phyloP scores from a whole-genome alignment of 2,113 vertebrate species.

The Panurus biarmicus region DNA sequence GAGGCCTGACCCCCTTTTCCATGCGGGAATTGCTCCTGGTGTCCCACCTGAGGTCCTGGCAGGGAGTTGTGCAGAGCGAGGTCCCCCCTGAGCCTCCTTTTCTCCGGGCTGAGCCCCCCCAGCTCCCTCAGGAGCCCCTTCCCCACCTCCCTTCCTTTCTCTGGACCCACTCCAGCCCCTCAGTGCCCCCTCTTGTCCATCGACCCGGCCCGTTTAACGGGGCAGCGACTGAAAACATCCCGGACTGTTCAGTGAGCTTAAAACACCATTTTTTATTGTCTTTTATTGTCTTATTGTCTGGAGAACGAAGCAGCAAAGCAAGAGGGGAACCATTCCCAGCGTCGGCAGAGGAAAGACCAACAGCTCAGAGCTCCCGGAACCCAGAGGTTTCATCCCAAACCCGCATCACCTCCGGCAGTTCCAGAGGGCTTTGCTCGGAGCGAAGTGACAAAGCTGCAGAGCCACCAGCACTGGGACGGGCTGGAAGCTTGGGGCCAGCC shows the following conservation, averaged over 20 bases:
- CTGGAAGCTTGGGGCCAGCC: fast-evolving
- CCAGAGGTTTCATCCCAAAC: neutral
- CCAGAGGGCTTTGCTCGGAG: neutral
- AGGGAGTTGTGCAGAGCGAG: no score
- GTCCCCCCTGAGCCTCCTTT: neutral
- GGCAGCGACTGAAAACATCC: neutral
- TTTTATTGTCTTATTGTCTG: constrained; percentile 37
- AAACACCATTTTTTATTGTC: no score
- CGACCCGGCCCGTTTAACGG: fast-evolving
- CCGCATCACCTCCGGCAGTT: fast-evolving
- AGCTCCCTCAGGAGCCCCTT: neutral
- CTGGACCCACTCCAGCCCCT: neutral
- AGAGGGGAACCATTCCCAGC: neutral
- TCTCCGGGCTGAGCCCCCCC: neutral
- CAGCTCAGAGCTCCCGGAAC: neutral
- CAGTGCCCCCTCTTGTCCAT: neutral
- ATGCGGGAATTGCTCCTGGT: fast-evolving
- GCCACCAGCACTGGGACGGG: fast-evolving
- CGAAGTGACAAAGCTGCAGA: fast-evolving
- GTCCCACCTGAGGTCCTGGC: neutral
- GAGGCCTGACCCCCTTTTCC: neutral
- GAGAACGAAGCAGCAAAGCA: neutral
- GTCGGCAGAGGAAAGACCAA: neutral
- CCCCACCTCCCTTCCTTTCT: neutral
- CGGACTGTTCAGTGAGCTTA: neutral